Conservation (phyloP, 2,113 vertebrate species). For the Otocyon megalotis region DNA sequence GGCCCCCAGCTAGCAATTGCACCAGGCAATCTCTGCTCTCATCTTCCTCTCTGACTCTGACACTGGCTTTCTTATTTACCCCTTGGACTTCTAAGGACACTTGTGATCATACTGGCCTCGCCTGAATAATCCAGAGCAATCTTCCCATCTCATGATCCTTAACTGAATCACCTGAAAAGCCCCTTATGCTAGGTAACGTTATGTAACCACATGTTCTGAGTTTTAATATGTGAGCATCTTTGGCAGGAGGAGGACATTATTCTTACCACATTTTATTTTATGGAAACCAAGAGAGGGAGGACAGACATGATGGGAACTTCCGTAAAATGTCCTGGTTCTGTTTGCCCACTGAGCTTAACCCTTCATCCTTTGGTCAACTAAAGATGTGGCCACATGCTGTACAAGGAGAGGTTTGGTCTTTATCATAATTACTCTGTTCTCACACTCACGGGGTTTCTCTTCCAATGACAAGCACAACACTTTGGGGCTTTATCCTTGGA, state of each 20-base stretch:
- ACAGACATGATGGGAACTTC: background rate
- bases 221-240: background rate
- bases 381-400: background rate
- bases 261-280: background rate
- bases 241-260: background rate
- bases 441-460: rapidly evolving
- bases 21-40: background rate
- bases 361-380: background rate
- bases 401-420: background rate
- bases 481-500: background rate
- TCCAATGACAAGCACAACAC: background rate
- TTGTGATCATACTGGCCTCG: background rate
- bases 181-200: background rate
- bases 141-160: background rate
- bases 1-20: no score
- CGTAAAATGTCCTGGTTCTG: background rate
- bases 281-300: background rate
- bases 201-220: background rate
- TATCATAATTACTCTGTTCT: background rate
- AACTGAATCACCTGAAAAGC: background rate
- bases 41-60: background rate
- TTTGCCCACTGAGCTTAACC: background rate
- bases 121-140: background rate
- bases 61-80: background rate
- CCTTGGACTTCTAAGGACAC: background rate